Evolutionary conservation across 2,113 vertebrate species (phyloP).

Genomic region (Sander vitreus): DNA sequence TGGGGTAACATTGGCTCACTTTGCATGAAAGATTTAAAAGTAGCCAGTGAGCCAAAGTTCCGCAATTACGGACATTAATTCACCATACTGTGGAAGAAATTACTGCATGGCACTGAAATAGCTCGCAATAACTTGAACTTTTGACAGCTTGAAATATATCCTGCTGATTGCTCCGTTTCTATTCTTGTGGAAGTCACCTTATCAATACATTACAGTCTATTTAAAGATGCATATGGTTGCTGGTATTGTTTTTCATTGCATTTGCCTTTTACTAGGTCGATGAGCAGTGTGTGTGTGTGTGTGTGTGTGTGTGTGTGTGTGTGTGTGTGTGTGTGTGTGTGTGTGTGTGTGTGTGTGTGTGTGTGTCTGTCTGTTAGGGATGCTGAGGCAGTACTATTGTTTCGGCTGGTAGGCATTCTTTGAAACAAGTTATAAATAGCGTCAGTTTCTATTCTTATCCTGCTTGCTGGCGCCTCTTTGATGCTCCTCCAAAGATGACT

Average conservation of each 20-base stretch:
- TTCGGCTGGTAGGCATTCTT: conserved; percentile 64
- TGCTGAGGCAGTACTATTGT: conserved; percentile 51
- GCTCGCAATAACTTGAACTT: conserved; percentile 14
- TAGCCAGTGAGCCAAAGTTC: conserved; percentile 48
- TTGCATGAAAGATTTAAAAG: conserved; percentile 67
- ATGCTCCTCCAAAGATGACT: conserved; percentile 66
- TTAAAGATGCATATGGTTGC: conserved; percentile 34
- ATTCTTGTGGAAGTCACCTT: conserved; percentile 38
- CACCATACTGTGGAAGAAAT: background rate
- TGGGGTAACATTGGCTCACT: background rate
- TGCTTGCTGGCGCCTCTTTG: conserved; percentile 59
- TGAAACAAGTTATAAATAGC: conserved; percentile 74
- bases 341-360: conserved; percentile 16
- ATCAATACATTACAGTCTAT: conserved; percentile 44
- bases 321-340: background rate
- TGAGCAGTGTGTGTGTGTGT: conserved; percentile 7
- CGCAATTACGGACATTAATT: conserved; percentile 58
- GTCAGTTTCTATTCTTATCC: conserved; percentile 73
- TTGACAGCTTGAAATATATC: conserved; percentile 28
- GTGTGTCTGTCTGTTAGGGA: conserved; percentile 21
- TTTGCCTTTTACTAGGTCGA: conserved; percentile 25
- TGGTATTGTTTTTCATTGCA: conserved; percentile 38
- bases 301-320: conserved; percentile 6
- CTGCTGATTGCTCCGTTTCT: conserved; percentile 30
- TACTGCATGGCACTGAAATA: background rate